These are phyloP conservation scores for Argyresthia goedartella DNA, from an alignment of 2,888 invertebrate species.

Conservation along the genomic window DNA sequence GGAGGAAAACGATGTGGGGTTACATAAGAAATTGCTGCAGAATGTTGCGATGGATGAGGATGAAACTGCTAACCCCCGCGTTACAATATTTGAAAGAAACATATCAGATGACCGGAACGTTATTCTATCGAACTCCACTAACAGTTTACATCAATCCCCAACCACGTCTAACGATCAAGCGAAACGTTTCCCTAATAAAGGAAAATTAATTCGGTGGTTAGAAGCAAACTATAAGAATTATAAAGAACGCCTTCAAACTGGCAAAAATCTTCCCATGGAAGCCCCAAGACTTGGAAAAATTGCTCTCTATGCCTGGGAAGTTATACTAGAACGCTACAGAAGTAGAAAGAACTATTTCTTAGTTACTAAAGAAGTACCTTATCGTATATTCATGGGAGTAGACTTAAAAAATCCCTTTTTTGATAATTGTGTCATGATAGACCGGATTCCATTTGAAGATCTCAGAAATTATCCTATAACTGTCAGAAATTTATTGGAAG, in stretches of 20 bases:
- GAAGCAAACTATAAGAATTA: slow-evolving; percentile 43
- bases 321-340: slow-evolving; percentile 44
- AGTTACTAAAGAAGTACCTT: slow-evolving; percentile 35
- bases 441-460: slow-evolving; percentile 39
- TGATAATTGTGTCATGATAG: slow-evolving; percentile 42
- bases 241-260: slow-evolving; percentile 28
- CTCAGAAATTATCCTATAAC: slow-evolving; percentile 43
- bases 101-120: no score
- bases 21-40: no score
- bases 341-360: slow-evolving; percentile 46
- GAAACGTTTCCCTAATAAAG: slow-evolving; percentile 18
- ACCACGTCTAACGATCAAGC: slow-evolving; percentile 1
- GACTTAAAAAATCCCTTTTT: slow-evolving; percentile 31
- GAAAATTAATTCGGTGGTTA: slow-evolving; percentile 41
- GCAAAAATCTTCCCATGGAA: slow-evolving; percentile 30
- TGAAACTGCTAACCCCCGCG: no score
- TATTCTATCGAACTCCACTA: not conserved
- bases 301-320: slow-evolving; percentile 43
- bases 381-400: slow-evolving; percentile 47
- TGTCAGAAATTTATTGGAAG: slow-evolving; percentile 45
- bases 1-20: no score
- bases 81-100: no score
- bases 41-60: no score
- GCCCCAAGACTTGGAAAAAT: slow-evolving; percentile 39
- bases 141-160: not conserved